Evolutionary conservation across 1,140 invertebrate genomes (phyloP), one percentile per base, ranked within the genome.

Genomic region (Eupeodes corollae): DNA sequence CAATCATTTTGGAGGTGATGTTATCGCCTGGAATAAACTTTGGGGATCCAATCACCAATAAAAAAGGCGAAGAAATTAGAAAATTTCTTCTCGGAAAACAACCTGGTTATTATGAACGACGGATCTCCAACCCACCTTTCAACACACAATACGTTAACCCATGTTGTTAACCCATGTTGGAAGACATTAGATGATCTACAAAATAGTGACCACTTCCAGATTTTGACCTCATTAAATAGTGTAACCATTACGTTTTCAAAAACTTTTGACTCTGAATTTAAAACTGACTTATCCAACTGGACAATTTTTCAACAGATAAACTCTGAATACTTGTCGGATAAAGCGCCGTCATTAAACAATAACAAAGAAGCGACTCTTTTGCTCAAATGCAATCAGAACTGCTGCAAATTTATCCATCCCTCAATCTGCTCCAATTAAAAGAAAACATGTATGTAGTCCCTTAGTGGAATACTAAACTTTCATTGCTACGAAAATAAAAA

Each of bases 151-250:
- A 13, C 43, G 2, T 21, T 45, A 19, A 47, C 44, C 35, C 44
- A 50, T 47, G 33, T 41, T 32, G 21, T 37, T 46, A 21, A 45
- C 2, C 18, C 52, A 38, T 43, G 44, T 16, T 53, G 49, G 47
- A 26, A 53, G 39, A 49, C 49, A 44, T 40, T 49, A 6, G 37
- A 46, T 15, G 44, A 53, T n/a, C 41, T 53, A 6, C 16, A 30
- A n/a, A 30, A 18, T 12, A 45, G 37, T n/a, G 37, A 49, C 16
- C 42, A 55, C 26, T 55, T 55, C 10, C 52, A 51, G 15, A 53
- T 55, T 33, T 15, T 51, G 14, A 49, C 47, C 0, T 44, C 47
- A 6, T 14, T 55, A 30, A 51, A 49, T 15, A 39, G 18, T 16
- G 14, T 5, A 35, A 6, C 5, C 10, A 15, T 14, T 6, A 11